Evolutionary conservation across 2,113 vertebrate genomes (phyloP).

Genomic region (Girardinichthys multiradiatus): DNA sequence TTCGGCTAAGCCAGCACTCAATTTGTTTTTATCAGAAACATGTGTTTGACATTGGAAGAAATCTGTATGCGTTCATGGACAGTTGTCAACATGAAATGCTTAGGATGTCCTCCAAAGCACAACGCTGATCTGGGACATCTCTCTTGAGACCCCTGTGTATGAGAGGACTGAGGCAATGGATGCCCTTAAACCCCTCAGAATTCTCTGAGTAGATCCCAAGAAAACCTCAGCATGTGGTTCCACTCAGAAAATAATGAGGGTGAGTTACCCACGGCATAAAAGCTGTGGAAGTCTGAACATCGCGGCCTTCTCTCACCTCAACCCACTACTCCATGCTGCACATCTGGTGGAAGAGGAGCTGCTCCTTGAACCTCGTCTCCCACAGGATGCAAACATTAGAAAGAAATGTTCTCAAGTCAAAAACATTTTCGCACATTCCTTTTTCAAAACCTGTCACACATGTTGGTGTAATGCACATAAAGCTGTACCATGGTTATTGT

Average conservation of each 20-base stretch:
- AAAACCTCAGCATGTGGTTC: constrained; percentile 73
- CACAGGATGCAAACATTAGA: constrained; percentile 40
- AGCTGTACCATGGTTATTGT: constrained; percentile 8
- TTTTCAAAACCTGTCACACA: background rate
- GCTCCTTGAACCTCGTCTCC: constrained; percentile 29
- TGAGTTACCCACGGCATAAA: constrained; percentile 71
- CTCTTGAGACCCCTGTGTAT: constrained; percentile 21
- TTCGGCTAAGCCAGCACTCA: background rate
- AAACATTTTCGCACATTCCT: constrained; percentile 3
- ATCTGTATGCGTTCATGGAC: constrained; percentile 42
- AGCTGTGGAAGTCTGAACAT: constrained; percentile 43
- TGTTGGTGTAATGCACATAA: background rate
- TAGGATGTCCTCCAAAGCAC: constrained; percentile 25
- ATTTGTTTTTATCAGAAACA: constrained; percentile 1
- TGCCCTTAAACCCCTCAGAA: constrained; percentile 6
- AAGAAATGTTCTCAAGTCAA: constrained; percentile 28
- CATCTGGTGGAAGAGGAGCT: constrained; percentile 39
- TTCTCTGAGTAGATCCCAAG: constrained; percentile 32
- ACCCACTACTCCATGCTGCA: constrained; percentile 40
- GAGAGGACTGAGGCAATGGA: constrained; percentile 19
- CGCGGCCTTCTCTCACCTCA: constrained; percentile 46
- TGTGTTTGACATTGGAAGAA: constrained; percentile 31
- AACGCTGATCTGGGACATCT: constrained; percentile 22
- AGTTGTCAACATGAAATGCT: constrained; percentile 44
- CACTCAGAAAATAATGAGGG: constrained; percentile 69